Conservation (phyloP, 2,888 invertebrate species). For the Thumatha senex region DNA sequence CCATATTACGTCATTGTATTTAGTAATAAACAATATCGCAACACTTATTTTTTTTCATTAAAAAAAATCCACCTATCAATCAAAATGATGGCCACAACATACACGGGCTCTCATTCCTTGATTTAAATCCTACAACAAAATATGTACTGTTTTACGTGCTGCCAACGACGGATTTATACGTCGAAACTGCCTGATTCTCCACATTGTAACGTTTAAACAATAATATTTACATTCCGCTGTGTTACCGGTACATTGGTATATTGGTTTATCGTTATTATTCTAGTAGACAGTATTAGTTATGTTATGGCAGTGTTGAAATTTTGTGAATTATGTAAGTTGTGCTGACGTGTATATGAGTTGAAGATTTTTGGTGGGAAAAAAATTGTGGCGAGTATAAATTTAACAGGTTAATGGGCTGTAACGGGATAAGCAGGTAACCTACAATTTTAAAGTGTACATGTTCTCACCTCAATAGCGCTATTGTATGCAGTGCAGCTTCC, state of each 20-base stretch:
- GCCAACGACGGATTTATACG: conserved; percentile 72
- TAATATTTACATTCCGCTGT: conserved; percentile 58
- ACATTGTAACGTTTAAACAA: conserved; percentile 56
- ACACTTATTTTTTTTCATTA: background rate
- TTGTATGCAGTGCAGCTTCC: background rate
- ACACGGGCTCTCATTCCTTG: conserved; percentile 64
- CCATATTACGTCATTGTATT: too few species aligned
- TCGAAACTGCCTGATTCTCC: conserved; percentile 62
- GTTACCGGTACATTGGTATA: conserved; percentile 25
- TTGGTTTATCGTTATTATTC: conserved; percentile 39
- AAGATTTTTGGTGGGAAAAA: conserved; percentile 11
- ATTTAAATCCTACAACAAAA: conserved; percentile 72
- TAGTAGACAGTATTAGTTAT: conserved; percentile 35
- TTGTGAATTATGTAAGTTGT: conserved; percentile 33
- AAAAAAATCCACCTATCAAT: background rate
- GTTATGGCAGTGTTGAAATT: conserved; percentile 40
- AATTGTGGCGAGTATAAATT: background rate
- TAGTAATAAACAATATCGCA: too few species aligned
- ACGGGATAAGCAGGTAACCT: conserved; percentile 2
- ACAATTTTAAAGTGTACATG: background rate
- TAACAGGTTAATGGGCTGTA: conserved; percentile 6
- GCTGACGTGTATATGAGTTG: conserved; percentile 17
- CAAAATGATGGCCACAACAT: conserved; percentile 37
- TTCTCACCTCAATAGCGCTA: background rate
- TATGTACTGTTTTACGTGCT: conserved; percentile 72